These are phyloP conservation scores for Idaea dimidiata DNA, from an alignment of 2,888 invertebrate genomes.

Conservation along the genomic window DNA sequence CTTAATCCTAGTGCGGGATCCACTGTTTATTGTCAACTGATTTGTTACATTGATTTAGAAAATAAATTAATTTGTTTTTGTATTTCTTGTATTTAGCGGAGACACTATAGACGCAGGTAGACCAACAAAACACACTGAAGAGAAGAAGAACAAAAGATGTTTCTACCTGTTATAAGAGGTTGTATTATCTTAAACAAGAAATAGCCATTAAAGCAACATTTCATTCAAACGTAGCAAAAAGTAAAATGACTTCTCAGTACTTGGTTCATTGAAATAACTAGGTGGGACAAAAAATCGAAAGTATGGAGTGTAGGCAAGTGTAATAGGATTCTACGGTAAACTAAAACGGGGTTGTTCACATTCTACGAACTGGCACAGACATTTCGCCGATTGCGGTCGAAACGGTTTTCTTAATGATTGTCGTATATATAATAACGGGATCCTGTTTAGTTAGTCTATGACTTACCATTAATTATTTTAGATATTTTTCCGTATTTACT, in stretches of 20 bases:
- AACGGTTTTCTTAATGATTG: conserved; percentile 24
- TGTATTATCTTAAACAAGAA: background rate
- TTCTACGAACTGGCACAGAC: conserved; percentile 25
- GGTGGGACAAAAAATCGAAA: background rate
- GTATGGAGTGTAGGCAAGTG: background rate
- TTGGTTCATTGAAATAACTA: conserved; percentile 3
- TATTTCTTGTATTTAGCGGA: too few species aligned
- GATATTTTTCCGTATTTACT: background rate
- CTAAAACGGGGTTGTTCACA: conserved; percentile 12
- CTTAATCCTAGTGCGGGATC: too few species aligned
- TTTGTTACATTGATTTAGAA: too few species aligned
- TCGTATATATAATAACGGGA: conserved; percentile 31
- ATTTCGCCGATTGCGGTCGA: conserved; percentile 33
- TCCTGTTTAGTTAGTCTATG: background rate
- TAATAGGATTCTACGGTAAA: conserved; percentile 2
- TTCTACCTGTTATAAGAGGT: too few species aligned
- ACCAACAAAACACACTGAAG: conserved; percentile 9
- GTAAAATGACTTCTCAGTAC: background rate
- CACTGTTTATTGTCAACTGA: too few species aligned
- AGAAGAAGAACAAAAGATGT: conserved; percentile 20
- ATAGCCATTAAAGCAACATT: background rate
- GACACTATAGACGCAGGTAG: background rate
- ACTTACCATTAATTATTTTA: background rate
- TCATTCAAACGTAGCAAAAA: background rate
- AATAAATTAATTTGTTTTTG: too few species aligned